phyloP scores from a whole-genome alignment of 1,140 invertebrate genomes.

The Macrosteles quadrilineatus region DNA sequence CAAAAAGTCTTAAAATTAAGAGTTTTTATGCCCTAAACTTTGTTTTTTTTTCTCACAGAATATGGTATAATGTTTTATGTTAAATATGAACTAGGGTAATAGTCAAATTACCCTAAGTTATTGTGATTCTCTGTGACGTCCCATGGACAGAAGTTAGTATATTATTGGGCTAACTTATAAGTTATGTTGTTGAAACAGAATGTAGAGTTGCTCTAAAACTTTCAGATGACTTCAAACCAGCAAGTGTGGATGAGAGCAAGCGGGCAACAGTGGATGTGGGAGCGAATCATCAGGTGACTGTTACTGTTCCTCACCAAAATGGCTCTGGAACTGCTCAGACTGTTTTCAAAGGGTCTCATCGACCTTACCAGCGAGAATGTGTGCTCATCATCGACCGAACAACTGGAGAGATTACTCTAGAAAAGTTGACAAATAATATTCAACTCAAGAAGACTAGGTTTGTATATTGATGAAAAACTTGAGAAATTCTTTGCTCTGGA shows the following conservation, averaged over 20 bases:
- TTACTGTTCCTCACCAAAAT: constrained; percentile 92
- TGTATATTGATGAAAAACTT: constrained; percentile 44
- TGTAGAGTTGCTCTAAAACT: too few relatives aligned
- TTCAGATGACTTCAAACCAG: constrained; percentile 96
- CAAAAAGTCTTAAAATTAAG: too few relatives aligned
- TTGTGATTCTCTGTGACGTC: too few relatives aligned
- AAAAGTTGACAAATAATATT: constrained; percentile 87
- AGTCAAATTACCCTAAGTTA: too few relatives aligned
- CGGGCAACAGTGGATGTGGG: constrained; percentile 87
- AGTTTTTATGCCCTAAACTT: too few relatives aligned
- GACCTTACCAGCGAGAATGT: constrained; percentile 90
- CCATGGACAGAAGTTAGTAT: too few relatives aligned
- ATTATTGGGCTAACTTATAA: too few relatives aligned
- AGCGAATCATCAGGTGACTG: constrained; percentile 84
- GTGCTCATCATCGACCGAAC: constrained; percentile 89
- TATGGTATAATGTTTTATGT: too few relatives aligned
- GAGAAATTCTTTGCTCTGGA: background rate
- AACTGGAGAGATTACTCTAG: constrained; percentile 90
- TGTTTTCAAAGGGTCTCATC: constrained; percentile 91
- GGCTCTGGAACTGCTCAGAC: constrained; percentile 81
- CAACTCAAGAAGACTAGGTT: constrained; percentile 92
- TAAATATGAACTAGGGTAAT: too few relatives aligned
- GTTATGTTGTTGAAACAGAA: too few relatives aligned
- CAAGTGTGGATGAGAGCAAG: constrained; percentile 90
- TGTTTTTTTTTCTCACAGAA: too few relatives aligned